phyloP scores from a whole-genome alignment of 1,140 invertebrate genomes.

The Drosophila erecta region DNA sequence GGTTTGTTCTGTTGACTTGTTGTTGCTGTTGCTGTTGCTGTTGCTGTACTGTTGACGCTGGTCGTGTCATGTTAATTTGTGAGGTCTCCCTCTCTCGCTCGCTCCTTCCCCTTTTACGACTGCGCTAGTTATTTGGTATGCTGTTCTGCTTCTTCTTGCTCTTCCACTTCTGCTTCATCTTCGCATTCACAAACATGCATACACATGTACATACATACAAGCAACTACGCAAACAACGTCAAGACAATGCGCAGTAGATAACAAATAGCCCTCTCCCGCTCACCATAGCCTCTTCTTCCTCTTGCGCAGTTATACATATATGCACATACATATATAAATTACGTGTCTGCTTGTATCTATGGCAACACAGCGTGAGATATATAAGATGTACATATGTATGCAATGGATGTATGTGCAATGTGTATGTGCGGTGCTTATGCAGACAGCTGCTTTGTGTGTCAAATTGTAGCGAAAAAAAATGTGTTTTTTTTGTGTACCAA shows the following conservation, averaged over 20 bases:
- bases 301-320: neutral
- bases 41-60: constrained; percentile 64
- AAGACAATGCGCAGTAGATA: constrained; percentile 83
- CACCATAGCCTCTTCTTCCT: constrained; percentile 5
- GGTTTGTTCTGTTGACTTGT: constrained; percentile 54
- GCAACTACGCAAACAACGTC: constrained; percentile 78
- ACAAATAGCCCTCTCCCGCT: constrained; percentile 47
- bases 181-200: constrained; percentile 20
- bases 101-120: constrained; percentile 48
- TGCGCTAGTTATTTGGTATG: constrained; percentile 76
- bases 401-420: constrained; percentile 16
- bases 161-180: constrained; percentile 63
- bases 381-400: constrained; percentile 14
- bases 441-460: constrained; percentile 67
- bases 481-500: constrained; percentile 40
- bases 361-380: constrained; percentile 70
- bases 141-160: constrained; percentile 57
- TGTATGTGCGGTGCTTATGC: constrained; percentile 43
- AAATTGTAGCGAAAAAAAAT: constrained; percentile 62
- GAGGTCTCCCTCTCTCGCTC: constrained; percentile 48
- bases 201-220: constrained; percentile 40
- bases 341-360: constrained; percentile 59
- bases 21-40: constrained; percentile 55
- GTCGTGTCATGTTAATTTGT: constrained; percentile 82
- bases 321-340: constrained; percentile 23